A percentile compares a stretch with the other conserved stretches of the same genome.
phyloP scores from a whole-genome alignment of 2,113 vertebrate species.

The Perca schrenkii region DNA sequence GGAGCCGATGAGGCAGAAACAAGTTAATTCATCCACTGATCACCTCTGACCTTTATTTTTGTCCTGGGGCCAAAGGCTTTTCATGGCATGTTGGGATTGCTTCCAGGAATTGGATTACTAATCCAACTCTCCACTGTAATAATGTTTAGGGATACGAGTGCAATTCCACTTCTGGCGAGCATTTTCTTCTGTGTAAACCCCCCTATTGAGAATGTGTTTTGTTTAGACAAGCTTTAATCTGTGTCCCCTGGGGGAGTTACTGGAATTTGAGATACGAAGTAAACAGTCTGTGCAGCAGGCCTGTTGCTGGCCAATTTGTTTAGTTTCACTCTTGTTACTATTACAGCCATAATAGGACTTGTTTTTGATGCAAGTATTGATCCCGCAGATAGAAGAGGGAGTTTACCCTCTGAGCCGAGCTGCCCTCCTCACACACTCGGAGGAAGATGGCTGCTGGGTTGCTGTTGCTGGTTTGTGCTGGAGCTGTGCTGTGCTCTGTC shows the following conservation, averaged over 20 bases:
- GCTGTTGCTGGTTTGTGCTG: conserved; percentile 68
- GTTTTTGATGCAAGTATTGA: conserved; percentile 45
- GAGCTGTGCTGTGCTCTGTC: conserved; percentile 35
- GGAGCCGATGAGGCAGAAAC: conserved; percentile 1
- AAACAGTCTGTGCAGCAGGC: not conserved
- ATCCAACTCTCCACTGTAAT: not conserved
- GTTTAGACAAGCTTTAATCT: not conserved
- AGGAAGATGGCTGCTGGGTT: conserved; percentile 69
- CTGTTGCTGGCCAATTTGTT: not conserved
- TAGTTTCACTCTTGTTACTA: not conserved
- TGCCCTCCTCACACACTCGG: conserved; percentile 22
- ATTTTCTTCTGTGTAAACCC: not conserved
- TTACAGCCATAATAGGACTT: conserved; percentile 61
- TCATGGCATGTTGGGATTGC: not conserved
- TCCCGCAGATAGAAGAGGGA: conserved; percentile 40
- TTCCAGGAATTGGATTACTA: conserved; percentile 42
- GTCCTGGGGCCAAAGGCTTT: not conserved
- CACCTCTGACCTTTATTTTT: not conserved
- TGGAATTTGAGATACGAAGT: conserved; percentile 17
- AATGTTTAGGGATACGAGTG: not conserved
- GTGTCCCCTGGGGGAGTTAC: not conserved
- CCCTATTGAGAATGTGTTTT: conserved; percentile 2
- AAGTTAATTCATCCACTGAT: not conserved
- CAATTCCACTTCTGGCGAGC: not conserved
- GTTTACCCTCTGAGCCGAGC: conserved; percentile 12